A percentile compares a stretch with the other conserved stretches of the same genome.
These are phyloP conservation scores for Heliothis peltigera DNA, from an alignment of 2,888 invertebrate genomes.

Conservation along the genomic window DNA sequence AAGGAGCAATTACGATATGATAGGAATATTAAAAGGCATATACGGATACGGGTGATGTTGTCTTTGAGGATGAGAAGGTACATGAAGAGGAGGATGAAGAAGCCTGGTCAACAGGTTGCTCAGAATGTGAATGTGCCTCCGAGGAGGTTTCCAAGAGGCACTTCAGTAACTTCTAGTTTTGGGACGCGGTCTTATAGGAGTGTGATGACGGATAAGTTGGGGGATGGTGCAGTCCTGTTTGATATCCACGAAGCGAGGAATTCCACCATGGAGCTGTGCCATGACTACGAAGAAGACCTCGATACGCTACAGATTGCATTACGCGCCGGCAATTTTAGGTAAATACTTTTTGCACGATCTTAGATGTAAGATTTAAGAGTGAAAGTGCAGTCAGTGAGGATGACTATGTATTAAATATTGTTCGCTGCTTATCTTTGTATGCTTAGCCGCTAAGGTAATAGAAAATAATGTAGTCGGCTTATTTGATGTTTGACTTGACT, in stretches of 20 bases:
- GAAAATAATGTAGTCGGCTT: conserved; percentile 8
- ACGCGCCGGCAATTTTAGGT: conserved; percentile 89
- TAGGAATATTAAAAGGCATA: conserved; percentile 91
- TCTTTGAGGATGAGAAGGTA: conserved; percentile 91
- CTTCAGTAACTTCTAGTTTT: conserved; percentile 80
- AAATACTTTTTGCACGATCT: conserved; percentile 57
- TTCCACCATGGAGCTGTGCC: conserved; percentile 84
- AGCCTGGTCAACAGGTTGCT: conserved; percentile 66
- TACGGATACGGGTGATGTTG: conserved; percentile 92
- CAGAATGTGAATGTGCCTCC: conserved; percentile 79
- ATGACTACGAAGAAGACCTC: conserved; percentile 85
- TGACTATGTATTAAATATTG: conserved; percentile 10
- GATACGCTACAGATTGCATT: conserved; percentile 86
- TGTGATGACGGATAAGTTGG: conserved; percentile 82
- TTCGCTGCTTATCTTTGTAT: conserved; percentile 15
- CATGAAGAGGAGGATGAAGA: conserved; percentile 81
- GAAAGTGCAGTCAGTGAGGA: conserved; percentile 37
- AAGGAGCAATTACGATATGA: conserved; percentile 89
- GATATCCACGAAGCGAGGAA: conserved; percentile 87
- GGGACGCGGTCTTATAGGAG: conserved; percentile 84
- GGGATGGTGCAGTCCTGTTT: conserved; percentile 84
- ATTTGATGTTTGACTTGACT: background rate
- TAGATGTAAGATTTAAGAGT: conserved; percentile 40
- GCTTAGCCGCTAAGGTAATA: conserved; percentile 25
- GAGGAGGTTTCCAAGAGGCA: conserved; percentile 78